Percentiles rank a stretch among this genome's conserved stretches.
Evolutionary conservation across 1,140 invertebrate species (phyloP).

Genomic region (Pinna nobilis): DNA sequence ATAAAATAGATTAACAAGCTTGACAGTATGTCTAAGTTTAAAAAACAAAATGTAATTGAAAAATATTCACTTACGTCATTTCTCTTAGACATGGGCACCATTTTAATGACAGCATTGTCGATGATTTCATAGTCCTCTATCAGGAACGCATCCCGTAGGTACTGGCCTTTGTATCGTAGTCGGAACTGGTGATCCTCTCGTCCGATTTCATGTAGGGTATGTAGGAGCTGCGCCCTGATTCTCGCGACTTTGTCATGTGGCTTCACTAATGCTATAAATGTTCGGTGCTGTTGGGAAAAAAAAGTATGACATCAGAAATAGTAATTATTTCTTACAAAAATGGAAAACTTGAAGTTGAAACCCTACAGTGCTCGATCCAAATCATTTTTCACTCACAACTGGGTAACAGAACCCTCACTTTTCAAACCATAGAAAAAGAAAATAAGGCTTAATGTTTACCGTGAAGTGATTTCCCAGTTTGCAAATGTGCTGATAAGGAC

Average conservation of each 20-base stretch:
- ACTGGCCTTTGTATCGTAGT: constrained; percentile 69
- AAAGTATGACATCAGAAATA: not conserved
- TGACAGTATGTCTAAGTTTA: not conserved
- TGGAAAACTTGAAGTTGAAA: not conserved
- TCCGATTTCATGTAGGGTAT: constrained; percentile 68
- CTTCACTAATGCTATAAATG: constrained; percentile 64
- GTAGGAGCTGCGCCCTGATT: constrained; percentile 67
- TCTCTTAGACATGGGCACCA: constrained; percentile 65
- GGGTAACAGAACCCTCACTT: too few relatives aligned
- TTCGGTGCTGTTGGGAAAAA: constrained; percentile 62
- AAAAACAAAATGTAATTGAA: not conserved
- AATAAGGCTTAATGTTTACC: too few relatives aligned
- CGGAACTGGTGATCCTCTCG: constrained; percentile 68
- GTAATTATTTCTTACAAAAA: not conserved
- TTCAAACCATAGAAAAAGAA: too few relatives aligned
- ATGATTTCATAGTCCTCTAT: constrained; percentile 65
- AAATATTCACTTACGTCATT: constrained; percentile 36
- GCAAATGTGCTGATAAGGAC: too few relatives aligned
- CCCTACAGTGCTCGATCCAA: not conserved
- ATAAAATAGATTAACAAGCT: not conserved
- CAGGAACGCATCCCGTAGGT: constrained; percentile 64
- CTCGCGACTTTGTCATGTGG: constrained; percentile 65
- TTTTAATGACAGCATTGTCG: constrained; percentile 67
- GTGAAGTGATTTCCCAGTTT: too few relatives aligned
- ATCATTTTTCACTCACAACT: too few relatives aligned